Evolutionary conservation across 2,888 invertebrate species (phyloP), one percentile per base, ranked within the genome.

Genomic region (Amblyteles armatorius): DNA sequence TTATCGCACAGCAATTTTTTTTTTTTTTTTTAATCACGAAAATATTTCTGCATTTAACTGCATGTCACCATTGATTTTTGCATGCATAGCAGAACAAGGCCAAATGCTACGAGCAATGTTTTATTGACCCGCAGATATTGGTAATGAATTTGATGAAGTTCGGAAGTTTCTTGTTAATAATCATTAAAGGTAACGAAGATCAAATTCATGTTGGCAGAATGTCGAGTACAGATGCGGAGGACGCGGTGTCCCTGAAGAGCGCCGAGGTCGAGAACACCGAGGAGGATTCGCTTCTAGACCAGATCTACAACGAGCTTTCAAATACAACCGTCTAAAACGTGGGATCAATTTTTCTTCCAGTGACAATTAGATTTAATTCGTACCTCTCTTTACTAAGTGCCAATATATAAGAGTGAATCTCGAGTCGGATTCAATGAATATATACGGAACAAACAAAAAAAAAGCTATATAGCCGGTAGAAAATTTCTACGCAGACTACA

Each of bases 251-350:
- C 0, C 84, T 91, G 69, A 89, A 91, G 84, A 92, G 90, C 83
- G 90, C 92, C 9, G 90, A 90, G 76, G 87, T 88, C 44, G 92
- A 91, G 76, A 90, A 88, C 83, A 89, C 85, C 72, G 89, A 89
- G 81, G 89, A 91, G 40, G 89, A 88, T 65, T 91, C 92, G 68
- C 87, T 92, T 79, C 90, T 93, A 77, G 91, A 91, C 84, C 91
- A 93, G 88, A 91, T 93, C 84, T 93, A 93, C 90, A 92, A 93
- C 88, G 93, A 93, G 89, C 91, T 94, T 87, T 92, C 93, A 82
- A 92, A 92, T 82, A 93, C 93, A 83, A 91, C 92, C 82, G 90
- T 93, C 82, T 93, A 89, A 92, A 87, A 69, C 69, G 69, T 81
- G 90, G 90, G 91, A 91, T 88, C 91, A 90, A 90, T 79, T 76